These are phyloP conservation scores for Sarcoramphus papa DNA, from an alignment of 2,797 vertebrate species.

Conservation along the genomic window DNA sequence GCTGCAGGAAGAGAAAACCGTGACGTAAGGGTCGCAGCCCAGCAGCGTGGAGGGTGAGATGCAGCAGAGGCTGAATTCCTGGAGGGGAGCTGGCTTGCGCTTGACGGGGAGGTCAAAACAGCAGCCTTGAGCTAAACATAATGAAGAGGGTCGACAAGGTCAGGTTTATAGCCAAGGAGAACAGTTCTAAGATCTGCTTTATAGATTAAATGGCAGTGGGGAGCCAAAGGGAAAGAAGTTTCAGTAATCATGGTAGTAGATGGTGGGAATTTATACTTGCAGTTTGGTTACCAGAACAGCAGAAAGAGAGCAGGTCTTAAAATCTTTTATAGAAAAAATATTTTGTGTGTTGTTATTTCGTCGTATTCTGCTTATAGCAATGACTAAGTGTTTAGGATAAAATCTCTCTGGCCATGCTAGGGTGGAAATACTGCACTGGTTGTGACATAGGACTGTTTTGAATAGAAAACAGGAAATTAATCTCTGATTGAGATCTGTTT, in stretches of 20 bases:
- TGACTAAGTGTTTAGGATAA: not conserved
- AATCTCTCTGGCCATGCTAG: not conserved
- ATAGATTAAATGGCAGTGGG: not conserved
- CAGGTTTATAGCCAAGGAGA: not conserved
- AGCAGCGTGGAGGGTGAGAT: not conserved
- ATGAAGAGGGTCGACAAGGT: not conserved
- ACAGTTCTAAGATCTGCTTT: not conserved
- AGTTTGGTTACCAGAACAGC: not conserved
- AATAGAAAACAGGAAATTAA: conserved; percentile 44
- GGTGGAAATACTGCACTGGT: not conserved
- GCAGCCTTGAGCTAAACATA: not conserved
- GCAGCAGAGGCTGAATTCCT: not conserved
- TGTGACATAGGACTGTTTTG: not conserved
- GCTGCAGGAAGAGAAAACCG: not conserved
- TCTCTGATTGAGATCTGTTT: conserved; percentile 31
- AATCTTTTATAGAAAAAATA: not conserved
- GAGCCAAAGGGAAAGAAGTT: not conserved
- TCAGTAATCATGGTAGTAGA: not conserved
- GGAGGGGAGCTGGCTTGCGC: not conserved
- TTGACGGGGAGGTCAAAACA: not conserved
- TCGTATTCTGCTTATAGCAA: not conserved
- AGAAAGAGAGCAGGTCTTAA: not conserved
- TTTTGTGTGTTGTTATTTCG: not conserved
- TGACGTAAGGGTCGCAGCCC: not conserved
- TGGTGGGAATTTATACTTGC: not conserved